phyloP scores from a whole-genome alignment of 2,113 vertebrate species.

The Pluvianellus socialis region DNA sequence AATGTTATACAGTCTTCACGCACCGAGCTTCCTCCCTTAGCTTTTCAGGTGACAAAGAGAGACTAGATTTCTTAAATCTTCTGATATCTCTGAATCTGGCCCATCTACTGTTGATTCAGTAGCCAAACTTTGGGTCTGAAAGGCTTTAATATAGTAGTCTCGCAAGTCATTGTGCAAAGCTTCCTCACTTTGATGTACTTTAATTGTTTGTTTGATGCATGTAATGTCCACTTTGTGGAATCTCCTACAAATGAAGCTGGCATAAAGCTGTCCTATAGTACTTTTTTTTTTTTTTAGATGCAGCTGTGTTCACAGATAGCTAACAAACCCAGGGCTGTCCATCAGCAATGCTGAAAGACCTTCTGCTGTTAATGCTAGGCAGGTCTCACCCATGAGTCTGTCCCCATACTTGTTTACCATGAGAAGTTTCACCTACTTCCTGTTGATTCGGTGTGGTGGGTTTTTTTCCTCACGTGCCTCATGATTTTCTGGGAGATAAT shows the following conservation, averaged over 20 bases:
- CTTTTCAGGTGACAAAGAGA: neutral
- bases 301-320: neutral
- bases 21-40: neutral
- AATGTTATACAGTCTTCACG: neutral
- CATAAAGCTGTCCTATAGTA: neutral
- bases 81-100: neutral
- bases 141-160: neutral
- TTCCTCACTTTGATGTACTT: neutral
- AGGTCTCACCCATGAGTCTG: neutral
- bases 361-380: neutral
- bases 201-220: neutral
- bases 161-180: neutral
- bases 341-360: neutral
- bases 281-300: neutral
- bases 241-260: neutral
- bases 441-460: neutral
- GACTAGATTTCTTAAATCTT: neutral
- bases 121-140: neutral
- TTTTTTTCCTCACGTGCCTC: neutral
- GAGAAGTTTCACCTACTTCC: neutral
- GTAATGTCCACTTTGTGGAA: neutral
- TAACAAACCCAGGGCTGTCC: neutral
- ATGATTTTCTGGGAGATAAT: neutral
- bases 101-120: neutral
- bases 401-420: neutral